These are phyloP conservation scores for Diadumene lineata DNA, from an alignment of 92 coral and sea anemone genomes.

Conservation along the genomic window DNA sequence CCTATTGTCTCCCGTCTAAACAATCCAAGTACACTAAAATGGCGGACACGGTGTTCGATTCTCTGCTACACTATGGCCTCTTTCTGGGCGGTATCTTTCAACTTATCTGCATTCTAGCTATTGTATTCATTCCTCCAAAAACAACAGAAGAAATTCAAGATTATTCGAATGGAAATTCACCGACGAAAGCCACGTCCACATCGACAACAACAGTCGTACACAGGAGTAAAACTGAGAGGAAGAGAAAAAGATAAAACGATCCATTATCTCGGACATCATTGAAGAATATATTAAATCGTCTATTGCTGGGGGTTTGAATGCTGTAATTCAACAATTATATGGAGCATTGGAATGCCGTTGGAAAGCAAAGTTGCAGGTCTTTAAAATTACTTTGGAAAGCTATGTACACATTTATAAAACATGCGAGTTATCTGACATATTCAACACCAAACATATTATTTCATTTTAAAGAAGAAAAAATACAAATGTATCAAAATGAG, in stretches of 20 bases:
- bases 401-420: no score
- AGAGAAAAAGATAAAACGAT: slow-evolving; percentile 36
- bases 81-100: slow-evolving; percentile 85
- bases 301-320: background rate
- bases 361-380: no score
- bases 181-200: slow-evolving; percentile 13
- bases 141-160: slow-evolving; percentile 43
- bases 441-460: no score
- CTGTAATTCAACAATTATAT: no score
- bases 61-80: slow-evolving; percentile 71
- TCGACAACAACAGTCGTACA: slow-evolving; percentile 13
- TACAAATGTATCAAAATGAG: no score
- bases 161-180: slow-evolving; percentile 24
- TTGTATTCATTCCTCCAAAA: slow-evolving; percentile 65
- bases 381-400: no score
- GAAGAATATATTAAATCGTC: background rate
- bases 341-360: no score
- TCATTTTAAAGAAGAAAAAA: no score
- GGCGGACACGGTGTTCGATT: slow-evolving; percentile 62
- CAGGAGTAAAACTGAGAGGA: slow-evolving; percentile 46
- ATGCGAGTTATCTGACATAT: no score
- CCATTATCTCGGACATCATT: background rate
- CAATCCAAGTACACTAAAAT: no score
- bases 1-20: no score
- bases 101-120: slow-evolving; percentile 78